Evolutionary conservation across 1,140 invertebrate species (phyloP).

Genomic region (Euglossa dilemma): DNA sequence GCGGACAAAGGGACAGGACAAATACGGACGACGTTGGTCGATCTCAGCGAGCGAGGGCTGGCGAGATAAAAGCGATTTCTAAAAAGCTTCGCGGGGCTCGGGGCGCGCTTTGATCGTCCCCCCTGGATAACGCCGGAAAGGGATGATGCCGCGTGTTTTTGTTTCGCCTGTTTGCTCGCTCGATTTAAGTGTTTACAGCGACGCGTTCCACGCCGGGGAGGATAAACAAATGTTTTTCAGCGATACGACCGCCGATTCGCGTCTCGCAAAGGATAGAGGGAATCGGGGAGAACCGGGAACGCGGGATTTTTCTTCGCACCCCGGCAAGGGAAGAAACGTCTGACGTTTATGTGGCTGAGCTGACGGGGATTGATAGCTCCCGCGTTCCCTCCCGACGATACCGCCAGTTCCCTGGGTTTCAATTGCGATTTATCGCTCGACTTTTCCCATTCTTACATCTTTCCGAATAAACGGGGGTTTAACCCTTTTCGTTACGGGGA

Average conservation of each 20-base stretch:
- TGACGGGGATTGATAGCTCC: neutral
- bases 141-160: constrained; percentile 30
- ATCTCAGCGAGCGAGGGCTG: constrained; percentile 16
- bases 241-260: constrained; percentile 25
- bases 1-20: constrained; percentile 51
- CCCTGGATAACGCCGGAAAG: neutral
- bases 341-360: neutral
- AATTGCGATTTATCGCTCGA: neutral
- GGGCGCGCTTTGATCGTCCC: constrained; percentile 49
- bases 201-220: neutral
- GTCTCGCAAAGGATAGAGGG: neutral
- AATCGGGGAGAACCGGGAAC: neutral
- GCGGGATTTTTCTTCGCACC: neutral
- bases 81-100: constrained; percentile 15
- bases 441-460: neutral
- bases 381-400: neutral
- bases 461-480: too few species aligned
- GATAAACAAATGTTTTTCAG: constrained; percentile 50
- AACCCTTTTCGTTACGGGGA: too few species aligned
- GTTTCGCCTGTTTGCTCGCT: constrained; percentile 46
- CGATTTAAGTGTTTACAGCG: constrained; percentile 62
- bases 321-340: neutral
- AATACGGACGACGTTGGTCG: constrained; percentile 49
- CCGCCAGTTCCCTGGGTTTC: neutral
- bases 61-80: constrained; percentile 53